Conservation (phyloP, 2,888 invertebrate species). For the Pachliopta kotzebuea region DNA sequence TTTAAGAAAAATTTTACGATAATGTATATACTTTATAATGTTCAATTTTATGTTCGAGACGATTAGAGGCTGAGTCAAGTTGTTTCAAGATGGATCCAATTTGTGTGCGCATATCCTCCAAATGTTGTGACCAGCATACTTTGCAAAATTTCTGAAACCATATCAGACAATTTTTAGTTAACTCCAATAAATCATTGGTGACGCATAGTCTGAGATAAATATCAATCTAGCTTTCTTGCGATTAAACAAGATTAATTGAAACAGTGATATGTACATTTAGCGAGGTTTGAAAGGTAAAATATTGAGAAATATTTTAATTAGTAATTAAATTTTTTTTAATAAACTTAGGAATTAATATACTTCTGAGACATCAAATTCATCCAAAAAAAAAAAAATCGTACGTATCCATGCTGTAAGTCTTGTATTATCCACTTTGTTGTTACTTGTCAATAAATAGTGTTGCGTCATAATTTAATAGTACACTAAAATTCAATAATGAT, state of each 20-base stretch:
- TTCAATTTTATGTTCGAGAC: conserved; percentile 78
- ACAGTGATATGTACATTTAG: background rate
- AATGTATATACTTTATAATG: conserved; percentile 77
- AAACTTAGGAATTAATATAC: too few species aligned
- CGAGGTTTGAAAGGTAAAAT: background rate
- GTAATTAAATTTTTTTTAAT: too few species aligned
- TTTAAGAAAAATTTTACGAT: too few species aligned
- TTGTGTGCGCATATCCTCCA: conserved; percentile 80
- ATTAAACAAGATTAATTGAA: conserved; percentile 1
- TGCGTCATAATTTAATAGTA: too few species aligned
- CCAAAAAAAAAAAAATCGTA: too few species aligned
- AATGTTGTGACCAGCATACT: conserved; percentile 81
- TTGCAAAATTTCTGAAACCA: conserved; percentile 79
- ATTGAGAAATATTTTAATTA: background rate
- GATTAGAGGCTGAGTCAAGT: conserved; percentile 72
- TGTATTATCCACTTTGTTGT: too few species aligned
- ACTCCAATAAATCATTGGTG: conserved; percentile 12
- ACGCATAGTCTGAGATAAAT: background rate
- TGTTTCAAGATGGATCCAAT: conserved; percentile 78
- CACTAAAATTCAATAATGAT: too few species aligned
- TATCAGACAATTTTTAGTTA: conserved; percentile 5
- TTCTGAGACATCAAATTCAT: too few species aligned
- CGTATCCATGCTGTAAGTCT: too few species aligned
- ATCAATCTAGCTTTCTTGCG: conserved; percentile 9
- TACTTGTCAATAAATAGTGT: too few species aligned